Percentiles rank a stretch among this genome's conserved stretches.
These are phyloP conservation scores for Cynaeus angustus DNA, from an alignment of 2,888 invertebrate genomes.

Conservation along the genomic window DNA sequence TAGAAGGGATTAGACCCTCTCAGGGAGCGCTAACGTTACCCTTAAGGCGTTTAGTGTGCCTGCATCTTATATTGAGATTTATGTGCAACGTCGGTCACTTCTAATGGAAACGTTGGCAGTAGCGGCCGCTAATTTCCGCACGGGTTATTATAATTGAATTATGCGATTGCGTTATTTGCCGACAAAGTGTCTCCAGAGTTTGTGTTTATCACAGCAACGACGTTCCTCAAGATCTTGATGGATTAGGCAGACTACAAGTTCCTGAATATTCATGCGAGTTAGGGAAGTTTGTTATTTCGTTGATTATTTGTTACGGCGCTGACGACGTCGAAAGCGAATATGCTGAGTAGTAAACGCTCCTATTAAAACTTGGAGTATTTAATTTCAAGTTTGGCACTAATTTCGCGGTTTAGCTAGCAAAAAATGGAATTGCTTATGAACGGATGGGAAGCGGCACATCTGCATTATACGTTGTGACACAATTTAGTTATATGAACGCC, in stretches of 20 bases:
- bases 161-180: slow-evolving; percentile 23
- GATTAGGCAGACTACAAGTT: slow-evolving; percentile 51
- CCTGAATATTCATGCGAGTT: slow-evolving; percentile 51
- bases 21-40: slow-evolving; percentile 61
- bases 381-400: slow-evolving; percentile 14
- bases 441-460: neutral
- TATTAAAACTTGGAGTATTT: slow-evolving; percentile 37
- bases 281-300: slow-evolving; percentile 46
- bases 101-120: slow-evolving; percentile 47
- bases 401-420: slow-evolving; percentile 4
- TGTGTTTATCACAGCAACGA: slow-evolving; percentile 42
- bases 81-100: slow-evolving; percentile 62
- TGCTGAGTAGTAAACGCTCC: slow-evolving; percentile 34
- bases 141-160: slow-evolving; percentile 46
- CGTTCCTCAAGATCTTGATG: slow-evolving; percentile 49
- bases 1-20: slow-evolving; percentile 64
- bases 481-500: too few relatives aligned
- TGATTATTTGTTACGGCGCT: slow-evolving; percentile 45
- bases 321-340: slow-evolving; percentile 39
- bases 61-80: slow-evolving; percentile 68
- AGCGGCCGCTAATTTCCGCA: slow-evolving; percentile 26
- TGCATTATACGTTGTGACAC: neutral
- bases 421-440: slow-evolving; percentile 2
- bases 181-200: slow-evolving; percentile 27
- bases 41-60: slow-evolving; percentile 63